These are phyloP conservation scores for Rhynchotus rufescens DNA, from an alignment of 2,797 vertebrate species.

Conservation along the genomic window DNA sequence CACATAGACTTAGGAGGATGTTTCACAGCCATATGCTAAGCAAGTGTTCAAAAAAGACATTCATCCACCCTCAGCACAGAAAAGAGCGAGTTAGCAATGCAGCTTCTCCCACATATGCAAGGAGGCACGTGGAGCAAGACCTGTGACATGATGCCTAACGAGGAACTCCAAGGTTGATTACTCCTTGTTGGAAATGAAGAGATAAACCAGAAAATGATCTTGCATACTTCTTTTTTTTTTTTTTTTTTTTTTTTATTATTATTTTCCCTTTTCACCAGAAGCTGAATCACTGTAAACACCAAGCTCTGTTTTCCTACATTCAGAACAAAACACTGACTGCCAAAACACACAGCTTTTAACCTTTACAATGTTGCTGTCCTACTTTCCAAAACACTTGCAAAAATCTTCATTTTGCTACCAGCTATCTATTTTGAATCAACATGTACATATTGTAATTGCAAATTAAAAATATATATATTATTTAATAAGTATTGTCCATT, in stretches of 20 bases:
- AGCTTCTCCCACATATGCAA: background rate
- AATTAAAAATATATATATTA: conserved; percentile 16
- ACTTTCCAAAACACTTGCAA: background rate
- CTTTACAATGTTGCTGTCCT: background rate
- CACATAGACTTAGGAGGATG: background rate
- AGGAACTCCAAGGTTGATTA: background rate
- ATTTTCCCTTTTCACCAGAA: conserved; percentile 13
- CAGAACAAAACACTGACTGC: background rate
- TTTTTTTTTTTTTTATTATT: background rate
- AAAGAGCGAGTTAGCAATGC: background rate
- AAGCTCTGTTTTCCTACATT: background rate
- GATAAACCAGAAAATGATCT: conserved; percentile 42
- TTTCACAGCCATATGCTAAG: background rate
- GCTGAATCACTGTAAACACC: background rate
- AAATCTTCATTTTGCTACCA: accelerated
- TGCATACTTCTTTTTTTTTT: conserved; percentile 1
- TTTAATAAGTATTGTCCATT: conserved; percentile 40
- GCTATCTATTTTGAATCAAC: background rate
- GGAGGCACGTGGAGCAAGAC: background rate
- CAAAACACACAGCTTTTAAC: background rate
- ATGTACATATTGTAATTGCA: conserved; percentile 3
- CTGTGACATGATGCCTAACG: accelerated
- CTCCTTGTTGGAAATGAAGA: background rate
- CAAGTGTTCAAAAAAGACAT: background rate
- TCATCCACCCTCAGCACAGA: background rate